These are phyloP conservation scores for Mormyrus proboscirostris DNA, from an alignment of 2,797 vertebrate genomes.

Conservation along the genomic window DNA sequence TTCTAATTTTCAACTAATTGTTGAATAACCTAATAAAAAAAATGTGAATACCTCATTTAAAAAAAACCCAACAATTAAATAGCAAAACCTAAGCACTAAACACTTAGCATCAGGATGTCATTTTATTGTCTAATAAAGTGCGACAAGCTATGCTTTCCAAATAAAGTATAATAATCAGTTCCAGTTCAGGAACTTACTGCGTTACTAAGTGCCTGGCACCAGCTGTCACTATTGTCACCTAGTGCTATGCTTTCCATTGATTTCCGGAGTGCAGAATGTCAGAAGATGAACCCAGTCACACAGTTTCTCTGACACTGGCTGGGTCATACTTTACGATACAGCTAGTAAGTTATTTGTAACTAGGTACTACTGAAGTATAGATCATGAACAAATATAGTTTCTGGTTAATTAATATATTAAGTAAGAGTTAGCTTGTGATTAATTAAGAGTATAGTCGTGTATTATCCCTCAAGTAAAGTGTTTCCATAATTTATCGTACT, in stretches of 20 bases:
- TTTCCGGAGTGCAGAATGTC: neutral
- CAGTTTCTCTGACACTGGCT: neutral
- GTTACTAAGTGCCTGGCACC: neutral
- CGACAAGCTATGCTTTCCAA: neutral
- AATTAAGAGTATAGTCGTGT: neutral
- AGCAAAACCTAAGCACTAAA: neutral
- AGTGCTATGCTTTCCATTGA: neutral
- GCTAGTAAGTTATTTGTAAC: neutral
- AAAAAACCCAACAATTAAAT: neutral
- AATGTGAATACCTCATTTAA: neutral
- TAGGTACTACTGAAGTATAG: neutral
- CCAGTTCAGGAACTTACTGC: neutral
- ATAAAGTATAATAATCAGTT: neutral
- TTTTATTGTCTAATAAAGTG: neutral
- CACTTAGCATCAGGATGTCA: neutral
- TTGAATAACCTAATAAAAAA: neutral
- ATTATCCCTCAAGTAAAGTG: neutral
- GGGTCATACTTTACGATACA: neutral
- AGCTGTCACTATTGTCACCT: neutral
- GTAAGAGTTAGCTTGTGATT: neutral
- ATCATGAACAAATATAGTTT: neutral
- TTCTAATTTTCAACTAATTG: neutral
- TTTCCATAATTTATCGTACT: neutral
- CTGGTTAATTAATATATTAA: neutral
- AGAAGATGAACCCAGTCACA: neutral